Base-by-base conservation (phyloP, 1,140 invertebrate genomes). In the Halyomorpha halys region DNA sequence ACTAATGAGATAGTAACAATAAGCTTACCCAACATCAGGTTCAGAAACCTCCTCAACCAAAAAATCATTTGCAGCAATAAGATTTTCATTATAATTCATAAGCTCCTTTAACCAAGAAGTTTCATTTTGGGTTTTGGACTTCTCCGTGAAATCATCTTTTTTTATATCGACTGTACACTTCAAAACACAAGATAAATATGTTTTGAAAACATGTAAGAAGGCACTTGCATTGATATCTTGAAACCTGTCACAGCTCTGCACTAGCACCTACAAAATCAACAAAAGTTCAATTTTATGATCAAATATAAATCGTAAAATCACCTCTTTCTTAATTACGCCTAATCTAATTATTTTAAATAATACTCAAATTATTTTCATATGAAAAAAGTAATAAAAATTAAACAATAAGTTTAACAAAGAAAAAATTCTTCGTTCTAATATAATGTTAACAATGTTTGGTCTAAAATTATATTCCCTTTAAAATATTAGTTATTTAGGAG, bases 151-250 rank as follows among this genome's bases (percentile, higher is more conserved):
- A 21, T 11, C 4, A 27, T 21, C 19, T 27, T 56, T 9, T 21
- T 25, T 16, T 19, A 25, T 9, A 14, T 63, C 61, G 39, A 49
- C 45, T 9, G 74, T 68, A 77, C 83, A 81, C 61, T 75, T 77
- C 60, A 76, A 73, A 39, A 86, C 72, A 63, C 80, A 80, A 13
- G 76, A 71, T 0, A 82, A 70, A 73, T 86, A 86, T 3, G 81
- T 79, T 61, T 81, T 74, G 71, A 86, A 86, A 27, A 85, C 78
- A 73, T 80, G 79, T 11, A 87, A 71, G 70, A 83, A 86, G 0
- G 79, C 74, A 68, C 74, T 72, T 0, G 76, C 69, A 70, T 84
- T 78, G 39, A 73, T 74, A 65, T 81, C 74, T 68, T 81, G 78
- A 67, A 77, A 80, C 68, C 74, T 76, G 64, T 77, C 78, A 69